Evolutionary conservation across 2,888 invertebrate genomes (phyloP), one percentile per base, ranked within the genome.

Genomic region (Clunio marinus): DNA sequence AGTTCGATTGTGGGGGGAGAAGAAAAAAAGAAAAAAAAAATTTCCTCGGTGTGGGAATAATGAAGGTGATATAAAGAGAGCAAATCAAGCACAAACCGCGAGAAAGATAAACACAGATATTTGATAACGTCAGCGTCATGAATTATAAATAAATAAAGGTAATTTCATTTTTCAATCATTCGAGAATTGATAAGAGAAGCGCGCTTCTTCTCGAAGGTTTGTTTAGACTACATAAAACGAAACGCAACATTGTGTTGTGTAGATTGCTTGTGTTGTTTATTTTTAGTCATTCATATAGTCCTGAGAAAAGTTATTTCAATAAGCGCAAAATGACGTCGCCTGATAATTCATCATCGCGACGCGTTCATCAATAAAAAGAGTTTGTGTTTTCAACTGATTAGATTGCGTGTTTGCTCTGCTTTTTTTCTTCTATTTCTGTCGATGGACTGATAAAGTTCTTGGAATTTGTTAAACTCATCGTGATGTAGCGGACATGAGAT

Each of bases 71-170:
- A 15, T 27, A 8, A 15, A 57, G 57, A 57, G 57, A 57, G 57
- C 57, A 57, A 57, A 57, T 57, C 57, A 57, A 57, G 27, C 51
- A 51, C 51, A 8, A 41, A 41, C 41, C 51, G 51, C 51, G 22
- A 51, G 51, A 51, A 57, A 57, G 57, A 57, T 24, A 57, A 57
- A 57, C 57, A 57, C 27, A 57, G 57, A 24, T 27, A 27, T 27
- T 57, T 57, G 57, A 57, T 57, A 57, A 57, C 17, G 41, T n/a
- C 41, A 57, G 57, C 57, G 24, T 27, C 27, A 57, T 20, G 57
- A 57, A 57, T 51, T 51, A 57, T 25, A 57, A 57, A 57, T 57
- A 57, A 57, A 57, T 51, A 51, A 51, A 51, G 22, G 22, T 22
- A 51, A 51, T 22, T 51, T 51, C 13, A n/a, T 15, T 51, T 51